These are phyloP conservation scores for Peromyscus aztecus DNA, from an alignment of 2,797 vertebrate genomes.

Conservation along the genomic window DNA sequence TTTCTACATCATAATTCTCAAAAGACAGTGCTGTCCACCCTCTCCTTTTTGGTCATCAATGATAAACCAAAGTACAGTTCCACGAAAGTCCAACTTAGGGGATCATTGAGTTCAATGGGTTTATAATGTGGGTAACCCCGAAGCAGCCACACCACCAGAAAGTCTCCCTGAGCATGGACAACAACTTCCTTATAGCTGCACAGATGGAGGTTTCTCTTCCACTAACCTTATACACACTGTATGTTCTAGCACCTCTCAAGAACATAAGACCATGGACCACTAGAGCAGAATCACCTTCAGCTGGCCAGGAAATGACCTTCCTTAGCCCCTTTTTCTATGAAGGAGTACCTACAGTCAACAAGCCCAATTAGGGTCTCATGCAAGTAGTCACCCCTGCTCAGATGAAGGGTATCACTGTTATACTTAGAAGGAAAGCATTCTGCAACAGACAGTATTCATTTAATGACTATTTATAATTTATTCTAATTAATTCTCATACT, in stretches of 20 bases:
- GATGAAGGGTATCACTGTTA: not conserved
- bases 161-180: not conserved
- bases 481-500: not conserved
- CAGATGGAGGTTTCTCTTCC: not conserved
- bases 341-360: not conserved
- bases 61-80: not conserved
- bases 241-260: not conserved
- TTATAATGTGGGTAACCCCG: not conserved
- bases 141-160: not conserved
- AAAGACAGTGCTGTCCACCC: not conserved
- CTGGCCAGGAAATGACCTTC: not conserved
- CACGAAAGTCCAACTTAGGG: not conserved
- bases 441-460: not conserved
- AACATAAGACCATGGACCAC: not conserved
- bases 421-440: not conserved
- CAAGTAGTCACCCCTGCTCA: not conserved
- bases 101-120: not conserved
- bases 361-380: not conserved
- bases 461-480: conserved; percentile 1
- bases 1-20: not conserved
- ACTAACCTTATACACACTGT: not conserved
- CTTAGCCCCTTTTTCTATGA: not conserved
- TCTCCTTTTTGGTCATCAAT: not conserved
- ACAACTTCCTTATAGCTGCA: not conserved
- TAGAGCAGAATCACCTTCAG: not conserved